Evolutionary conservation across 1,140 invertebrate genomes (phyloP).

Genomic region (Heliconius nattereri): DNA sequence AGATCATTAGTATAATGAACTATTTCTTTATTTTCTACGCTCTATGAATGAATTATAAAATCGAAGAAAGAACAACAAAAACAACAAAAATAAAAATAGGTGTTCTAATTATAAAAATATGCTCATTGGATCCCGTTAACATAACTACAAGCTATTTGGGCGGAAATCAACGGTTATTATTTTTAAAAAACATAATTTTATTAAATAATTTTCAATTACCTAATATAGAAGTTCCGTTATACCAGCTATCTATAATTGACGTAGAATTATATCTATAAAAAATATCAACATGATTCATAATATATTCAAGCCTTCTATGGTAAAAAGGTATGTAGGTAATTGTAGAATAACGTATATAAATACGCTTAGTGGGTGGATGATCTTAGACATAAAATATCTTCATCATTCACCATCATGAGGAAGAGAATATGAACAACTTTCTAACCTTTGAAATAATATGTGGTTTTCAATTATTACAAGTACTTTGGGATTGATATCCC

Average conservation of each 20-base stretch:
- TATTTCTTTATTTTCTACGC: too few species aligned
- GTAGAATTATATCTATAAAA: neutral
- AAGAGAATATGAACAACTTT: too few species aligned
- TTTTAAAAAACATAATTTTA: neutral
- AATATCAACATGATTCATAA: neutral
- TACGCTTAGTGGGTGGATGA: neutral
- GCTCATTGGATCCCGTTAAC: neutral
- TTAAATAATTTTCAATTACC: neutral
- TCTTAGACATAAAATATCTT: neutral
- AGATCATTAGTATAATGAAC: too few species aligned
- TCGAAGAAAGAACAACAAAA: too few species aligned
- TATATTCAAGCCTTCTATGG: slow-evolving; percentile 1
- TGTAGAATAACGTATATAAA: neutral
- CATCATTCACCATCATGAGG: neutral
- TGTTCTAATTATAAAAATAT: neutral
- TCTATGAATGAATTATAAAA: too few species aligned
- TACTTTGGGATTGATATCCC: too few species aligned
- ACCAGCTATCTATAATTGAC: neutral
- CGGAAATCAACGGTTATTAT: neutral
- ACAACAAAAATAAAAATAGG: too few species aligned
- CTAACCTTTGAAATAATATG: too few species aligned
- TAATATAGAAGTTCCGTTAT: neutral
- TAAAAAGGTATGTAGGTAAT: neutral
- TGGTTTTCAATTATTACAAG: too few species aligned
- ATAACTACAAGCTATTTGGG: neutral